These are phyloP conservation scores for Rhinoptilus africanus DNA, from an alignment of 2,113 vertebrate genomes.

Conservation along the genomic window DNA sequence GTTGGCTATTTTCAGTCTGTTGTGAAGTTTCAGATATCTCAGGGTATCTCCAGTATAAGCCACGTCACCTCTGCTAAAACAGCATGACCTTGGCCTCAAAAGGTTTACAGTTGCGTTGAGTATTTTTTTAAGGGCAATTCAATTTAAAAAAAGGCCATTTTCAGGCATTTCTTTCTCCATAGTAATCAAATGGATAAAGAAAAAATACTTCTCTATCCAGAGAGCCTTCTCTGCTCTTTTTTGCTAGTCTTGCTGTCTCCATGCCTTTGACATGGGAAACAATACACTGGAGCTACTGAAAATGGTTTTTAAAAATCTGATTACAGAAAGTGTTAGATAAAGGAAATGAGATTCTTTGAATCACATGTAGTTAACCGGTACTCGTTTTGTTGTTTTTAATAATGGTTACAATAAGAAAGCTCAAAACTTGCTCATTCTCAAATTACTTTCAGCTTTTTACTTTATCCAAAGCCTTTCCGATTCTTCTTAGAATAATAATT, in stretches of 20 bases:
- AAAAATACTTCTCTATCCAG: background rate
- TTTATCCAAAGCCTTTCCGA: background rate
- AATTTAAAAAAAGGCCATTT: background rate
- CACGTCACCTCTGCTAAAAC: background rate
- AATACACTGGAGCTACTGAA: background rate
- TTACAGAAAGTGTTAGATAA: background rate
- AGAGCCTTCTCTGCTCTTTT: background rate
- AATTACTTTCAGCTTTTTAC: background rate
- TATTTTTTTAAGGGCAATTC: background rate
- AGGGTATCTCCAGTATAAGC: background rate
- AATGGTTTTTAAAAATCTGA: background rate
- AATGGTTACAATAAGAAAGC: background rate
- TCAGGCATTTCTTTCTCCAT: background rate
- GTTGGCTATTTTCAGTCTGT: background rate
- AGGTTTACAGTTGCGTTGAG: background rate
- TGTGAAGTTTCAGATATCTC: background rate
- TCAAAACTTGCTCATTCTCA: background rate
- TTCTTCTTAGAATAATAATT: background rate
- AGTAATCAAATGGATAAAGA: background rate
- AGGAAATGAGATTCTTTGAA: background rate
- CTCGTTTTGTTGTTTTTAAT: background rate
- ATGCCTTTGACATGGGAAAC: background rate
- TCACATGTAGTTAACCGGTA: background rate
- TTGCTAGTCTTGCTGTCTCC: background rate
- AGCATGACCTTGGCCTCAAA: background rate